These are phyloP conservation scores for Brachirus orientalis DNA, from an alignment of 2,113 vertebrate species.

Conservation along the genomic window DNA sequence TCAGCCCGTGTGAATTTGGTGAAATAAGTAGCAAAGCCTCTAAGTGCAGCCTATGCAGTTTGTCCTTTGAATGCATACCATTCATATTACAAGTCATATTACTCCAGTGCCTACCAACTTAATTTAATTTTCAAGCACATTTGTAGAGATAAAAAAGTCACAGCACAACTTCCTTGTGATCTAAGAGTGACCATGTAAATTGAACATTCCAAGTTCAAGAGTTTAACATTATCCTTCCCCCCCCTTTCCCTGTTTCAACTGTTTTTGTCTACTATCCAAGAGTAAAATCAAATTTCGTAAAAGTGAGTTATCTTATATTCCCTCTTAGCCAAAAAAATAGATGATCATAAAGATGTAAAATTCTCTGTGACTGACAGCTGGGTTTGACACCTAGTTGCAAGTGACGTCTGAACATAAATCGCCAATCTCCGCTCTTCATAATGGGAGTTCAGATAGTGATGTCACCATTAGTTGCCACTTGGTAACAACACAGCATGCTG, in stretches of 20 bases:
- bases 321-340: background rate
- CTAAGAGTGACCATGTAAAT: background rate
- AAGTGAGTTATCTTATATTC: background rate
- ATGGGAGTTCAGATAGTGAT: too few species aligned
- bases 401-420: too few species aligned
- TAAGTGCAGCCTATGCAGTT: background rate
- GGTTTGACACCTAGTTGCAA: too few species aligned
- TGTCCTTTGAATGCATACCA: background rate
- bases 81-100: background rate
- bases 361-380: too few species aligned
- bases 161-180: background rate
- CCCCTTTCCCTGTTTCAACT: too few species aligned
- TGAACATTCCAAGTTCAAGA: background rate
- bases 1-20: constrained; percentile 9
- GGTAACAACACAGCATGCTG: background rate
- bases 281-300: background rate
- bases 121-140: constrained; percentile 2
- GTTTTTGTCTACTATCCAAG: background rate
- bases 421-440: too few species aligned
- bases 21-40: background rate
- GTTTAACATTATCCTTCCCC: background rate
- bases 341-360: too few species aligned
- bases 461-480: too few species aligned
- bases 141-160: background rate
- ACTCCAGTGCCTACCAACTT: background rate